A percentile compares a stretch with the other conserved stretches of the same genome.
Conservation (phyloP, 2,113 vertebrate species). For the Pipa parva region DNA sequence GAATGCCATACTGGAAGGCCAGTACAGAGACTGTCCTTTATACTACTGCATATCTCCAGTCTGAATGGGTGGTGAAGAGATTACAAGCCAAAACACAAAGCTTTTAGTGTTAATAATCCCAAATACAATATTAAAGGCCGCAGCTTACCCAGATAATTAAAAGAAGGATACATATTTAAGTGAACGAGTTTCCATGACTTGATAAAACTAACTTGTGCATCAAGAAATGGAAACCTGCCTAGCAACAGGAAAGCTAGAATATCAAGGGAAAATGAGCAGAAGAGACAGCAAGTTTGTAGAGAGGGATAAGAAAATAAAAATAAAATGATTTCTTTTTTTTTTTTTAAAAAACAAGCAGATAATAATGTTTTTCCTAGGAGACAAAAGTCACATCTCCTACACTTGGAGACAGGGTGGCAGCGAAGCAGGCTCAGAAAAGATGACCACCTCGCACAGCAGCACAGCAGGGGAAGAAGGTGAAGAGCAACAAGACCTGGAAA, state of each 20-base stretch:
- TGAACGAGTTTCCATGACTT: too few relatives aligned
- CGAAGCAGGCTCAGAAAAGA: slow-evolving; percentile 82
- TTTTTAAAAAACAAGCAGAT: slow-evolving; percentile 65
- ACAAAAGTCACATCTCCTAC: slow-evolving; percentile 65
- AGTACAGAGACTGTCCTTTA: too few relatives aligned
- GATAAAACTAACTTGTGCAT: too few relatives aligned
- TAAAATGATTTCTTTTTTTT: too few relatives aligned
- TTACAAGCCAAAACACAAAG: background rate
- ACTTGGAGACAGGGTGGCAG: slow-evolving; percentile 88
- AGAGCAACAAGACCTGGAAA: slow-evolving; percentile 87
- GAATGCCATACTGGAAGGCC: too few relatives aligned
- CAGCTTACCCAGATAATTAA: background rate
- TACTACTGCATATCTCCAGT: too few relatives aligned
- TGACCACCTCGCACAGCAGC: slow-evolving; percentile 77
- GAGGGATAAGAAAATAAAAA: background rate
- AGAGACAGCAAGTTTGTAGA: slow-evolving; percentile 13
- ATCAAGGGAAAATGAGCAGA: background rate
- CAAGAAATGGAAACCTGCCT: background rate
- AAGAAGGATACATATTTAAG: too few relatives aligned
- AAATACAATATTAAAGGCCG: background rate
- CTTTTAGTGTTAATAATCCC: background rate
- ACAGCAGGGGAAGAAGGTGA: slow-evolving; percentile 74
- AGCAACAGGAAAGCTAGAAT: background rate
- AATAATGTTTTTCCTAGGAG: slow-evolving; percentile 65
- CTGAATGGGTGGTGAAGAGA: background rate